Evolutionary conservation across 2,888 invertebrate species (phyloP), one percentile per base, ranked within the genome.

Genomic region (Apodemia zela): DNA sequence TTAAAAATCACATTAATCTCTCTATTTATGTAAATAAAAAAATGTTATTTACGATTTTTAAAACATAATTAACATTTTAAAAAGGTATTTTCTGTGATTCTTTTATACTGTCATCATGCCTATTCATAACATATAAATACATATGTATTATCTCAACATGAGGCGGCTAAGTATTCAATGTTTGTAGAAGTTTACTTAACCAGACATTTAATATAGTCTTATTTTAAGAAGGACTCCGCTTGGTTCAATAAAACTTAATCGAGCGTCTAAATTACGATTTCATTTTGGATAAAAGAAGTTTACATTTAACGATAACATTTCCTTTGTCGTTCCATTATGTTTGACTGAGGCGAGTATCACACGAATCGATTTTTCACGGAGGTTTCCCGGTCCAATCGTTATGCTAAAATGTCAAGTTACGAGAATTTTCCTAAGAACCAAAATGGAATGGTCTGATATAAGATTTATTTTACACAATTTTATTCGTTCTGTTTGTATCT

Each of bases 201-300:
- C 4, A 57, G 29, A 57, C 13, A 29, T 29, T 57, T 57, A 29
- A 29, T 29, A 29, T 21, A 21, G 25, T 57, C 25, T 7, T 5
- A 57, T 7, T 45, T 45, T 54, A 15, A 13, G 21, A 11, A 29
- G 6, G 18, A 25, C 15, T 54, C 2, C 15, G 7, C 54, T 21
- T 7, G 7, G n/a, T 29, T 54, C 25, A 29, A 54, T 54, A 54
- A 54, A 54, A 54, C 25, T 54, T 54, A n/a, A 54, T 54, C 29
- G 54, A 29, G 54, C 21, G 6, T 25, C 15, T 54, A 54, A 54
- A 29, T 54, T 29, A 54, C 54, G 54, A 54, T 54, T 54, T 25
- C 54, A 54, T 29, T 54, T 54, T 54, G 54, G 29, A 54, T 54
- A 54, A 54, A 54, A 54, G 54, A 54, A 25, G 25, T 54, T 54